phyloP scores from a whole-genome alignment of 1,140 invertebrate genomes.

The Tribolium castaneum region DNA sequence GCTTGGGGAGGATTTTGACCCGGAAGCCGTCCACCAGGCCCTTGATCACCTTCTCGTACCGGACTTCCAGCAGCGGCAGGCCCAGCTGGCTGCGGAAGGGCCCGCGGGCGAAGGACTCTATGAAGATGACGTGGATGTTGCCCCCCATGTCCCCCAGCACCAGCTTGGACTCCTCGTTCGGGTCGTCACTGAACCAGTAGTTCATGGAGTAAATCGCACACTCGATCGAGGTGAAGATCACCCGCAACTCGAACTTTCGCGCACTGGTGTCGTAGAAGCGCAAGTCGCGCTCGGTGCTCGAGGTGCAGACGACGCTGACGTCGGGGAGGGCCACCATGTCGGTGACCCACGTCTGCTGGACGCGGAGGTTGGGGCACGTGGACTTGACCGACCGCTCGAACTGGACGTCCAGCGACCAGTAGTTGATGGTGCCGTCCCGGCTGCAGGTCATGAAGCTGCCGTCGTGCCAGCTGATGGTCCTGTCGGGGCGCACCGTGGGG shows the following conservation, averaged over 20 bases:
- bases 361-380: constrained; percentile 68
- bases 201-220: constrained; percentile 70
- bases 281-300: constrained; percentile 75
- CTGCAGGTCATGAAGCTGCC: constrained; percentile 76
- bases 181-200: constrained; percentile 71
- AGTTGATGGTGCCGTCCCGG: constrained; percentile 76
- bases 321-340: constrained; percentile 76
- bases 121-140: constrained; percentile 71
- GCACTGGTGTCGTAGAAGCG: constrained; percentile 79
- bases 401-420: constrained; percentile 75
- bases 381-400: constrained; percentile 70
- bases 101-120: constrained; percentile 69
- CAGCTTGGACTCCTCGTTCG: constrained; percentile 69
- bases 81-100: constrained; percentile 74
- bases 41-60: constrained; percentile 69
- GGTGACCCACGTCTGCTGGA: constrained; percentile 72
- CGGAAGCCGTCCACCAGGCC: constrained; percentile 57
- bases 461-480: constrained; percentile 67
- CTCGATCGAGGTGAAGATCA: constrained; percentile 69
- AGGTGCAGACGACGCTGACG: constrained; percentile 75
- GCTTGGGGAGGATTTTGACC: constrained; percentile 66
- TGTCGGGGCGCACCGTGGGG: constrained; percentile 66
- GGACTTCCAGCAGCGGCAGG: constrained; percentile 67
- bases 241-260: constrained; percentile 74
- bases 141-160: constrained; percentile 76